Conservation (phyloP, 2,888 invertebrate species). For the Quadroppia sp. region DNA sequence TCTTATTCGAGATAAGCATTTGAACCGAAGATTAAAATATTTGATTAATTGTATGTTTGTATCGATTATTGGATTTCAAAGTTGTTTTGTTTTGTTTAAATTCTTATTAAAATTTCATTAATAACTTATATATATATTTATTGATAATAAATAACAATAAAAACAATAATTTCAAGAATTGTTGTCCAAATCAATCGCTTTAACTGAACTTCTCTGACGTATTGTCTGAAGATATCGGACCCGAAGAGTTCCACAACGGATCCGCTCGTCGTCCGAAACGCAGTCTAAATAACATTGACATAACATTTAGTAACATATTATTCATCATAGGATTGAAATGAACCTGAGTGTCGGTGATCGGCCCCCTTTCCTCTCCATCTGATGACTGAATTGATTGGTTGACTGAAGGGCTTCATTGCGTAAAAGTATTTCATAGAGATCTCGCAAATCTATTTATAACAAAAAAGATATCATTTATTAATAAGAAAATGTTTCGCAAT, state of each 20-base stretch:
- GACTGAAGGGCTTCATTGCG: slow-evolving; percentile 45
- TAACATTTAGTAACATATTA: neutral
- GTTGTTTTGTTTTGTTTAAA: no score
- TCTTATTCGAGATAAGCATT: no score
- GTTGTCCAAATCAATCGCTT: neutral
- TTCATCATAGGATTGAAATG: neutral
- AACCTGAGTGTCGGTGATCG: slow-evolving; percentile 48
- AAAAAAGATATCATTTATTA: no score
- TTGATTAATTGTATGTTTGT: no score
- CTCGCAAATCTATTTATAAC: slow-evolving; percentile 44
- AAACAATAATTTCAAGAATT: neutral
- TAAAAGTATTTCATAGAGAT: slow-evolving; percentile 48
- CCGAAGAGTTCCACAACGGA: slow-evolving; percentile 47
- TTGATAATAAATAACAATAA: slow-evolving; percentile 15
- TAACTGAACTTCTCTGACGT: slow-evolving; percentile 20
- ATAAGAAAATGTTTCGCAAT: no score
- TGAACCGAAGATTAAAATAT: no score
- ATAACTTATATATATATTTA: slow-evolving; percentile 10
- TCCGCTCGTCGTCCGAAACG: slow-evolving; percentile 49
- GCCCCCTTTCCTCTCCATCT: slow-evolving; percentile 50
- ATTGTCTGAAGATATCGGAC: slow-evolving; percentile 1
- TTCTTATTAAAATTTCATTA: no score
- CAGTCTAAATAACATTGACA: slow-evolving; percentile 44
- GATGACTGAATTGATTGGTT: slow-evolving; percentile 45
- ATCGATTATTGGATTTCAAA: no score